Evolutionary conservation across 2,888 invertebrate genomes (phyloP).

Genomic region (Lamellibrachia columna): DNA sequence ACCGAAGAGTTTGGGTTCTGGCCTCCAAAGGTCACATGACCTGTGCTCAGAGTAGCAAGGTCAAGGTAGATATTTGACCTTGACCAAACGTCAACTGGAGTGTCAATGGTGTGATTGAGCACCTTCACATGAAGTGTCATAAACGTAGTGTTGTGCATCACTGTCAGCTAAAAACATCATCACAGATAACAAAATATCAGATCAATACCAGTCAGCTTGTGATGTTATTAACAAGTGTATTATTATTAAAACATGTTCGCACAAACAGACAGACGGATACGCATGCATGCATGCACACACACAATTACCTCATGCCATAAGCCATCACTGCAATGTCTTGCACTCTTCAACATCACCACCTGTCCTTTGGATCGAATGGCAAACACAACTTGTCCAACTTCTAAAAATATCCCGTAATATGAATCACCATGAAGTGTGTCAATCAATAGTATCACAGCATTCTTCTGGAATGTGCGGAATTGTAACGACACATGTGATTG

Average conservation of each 20-base stretch:
- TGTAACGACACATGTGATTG: slow-evolving; percentile 38
- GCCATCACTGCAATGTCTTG: slow-evolving; percentile 20
- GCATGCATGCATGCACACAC: not conserved
- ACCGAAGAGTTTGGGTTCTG: slow-evolving; percentile 36
- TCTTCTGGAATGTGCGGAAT: slow-evolving; percentile 43
- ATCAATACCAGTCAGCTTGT: too few species aligned
- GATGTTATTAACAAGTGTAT: too few species aligned
- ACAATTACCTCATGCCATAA: slow-evolving; percentile 24
- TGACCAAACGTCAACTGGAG: slow-evolving; percentile 28
- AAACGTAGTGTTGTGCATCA: slow-evolving; percentile 36
- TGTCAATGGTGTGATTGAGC: slow-evolving; percentile 22
- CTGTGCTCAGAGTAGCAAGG: slow-evolving; percentile 28
- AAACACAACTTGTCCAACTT: slow-evolving; percentile 19
- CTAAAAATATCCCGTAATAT: slow-evolving; percentile 36
- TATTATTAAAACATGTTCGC: not conserved
- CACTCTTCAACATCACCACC: slow-evolving; percentile 22
- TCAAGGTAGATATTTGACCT: not conserved
- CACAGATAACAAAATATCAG: too few species aligned
- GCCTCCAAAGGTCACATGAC: slow-evolving; percentile 36
- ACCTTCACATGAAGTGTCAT: slow-evolving; percentile 32
- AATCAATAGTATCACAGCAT: slow-evolving; percentile 42
- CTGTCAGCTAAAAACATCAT: slow-evolving; percentile 36
- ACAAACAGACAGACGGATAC: not conserved
- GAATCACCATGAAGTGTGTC: slow-evolving; percentile 17
- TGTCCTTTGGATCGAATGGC: not conserved